Base-by-base conservation (phyloP, 2,797 vertebrate species). In the Loriculus beryllinus region DNA sequence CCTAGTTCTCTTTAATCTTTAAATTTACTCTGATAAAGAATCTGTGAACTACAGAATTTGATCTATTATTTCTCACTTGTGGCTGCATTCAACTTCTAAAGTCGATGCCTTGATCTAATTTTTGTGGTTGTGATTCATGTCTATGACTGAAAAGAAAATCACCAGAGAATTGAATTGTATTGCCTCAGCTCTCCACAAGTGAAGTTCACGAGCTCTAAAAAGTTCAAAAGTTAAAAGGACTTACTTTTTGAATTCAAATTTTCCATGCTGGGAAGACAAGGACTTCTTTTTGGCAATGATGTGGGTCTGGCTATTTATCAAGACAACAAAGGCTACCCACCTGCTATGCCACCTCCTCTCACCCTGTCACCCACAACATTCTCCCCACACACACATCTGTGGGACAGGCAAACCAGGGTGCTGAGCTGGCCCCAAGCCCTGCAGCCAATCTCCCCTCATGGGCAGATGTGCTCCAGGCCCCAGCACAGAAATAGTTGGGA, bases 301-400 rank as follows among this genome's bases (percentile, higher is more conserved):
- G 13, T 35, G 49, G 42, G 15, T 17, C 10, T 71, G 26, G 57
- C 64, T 40, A 9, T 17, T 33, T 39, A 43, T 63, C 21, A 35
- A 52, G 60, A 47, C 17, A 59, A 39, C 8, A 33, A 35, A 43
- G 33, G 11, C 29, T 39, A 39, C 33, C 33, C 25, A 14, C 21
- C n/a, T 0, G 1, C 39, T 45, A 40, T 8, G 21, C 14, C 72
- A 52, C 47, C 48, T 48, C 33, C 28, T 43, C 22, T 33, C 20
- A 70, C 16, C 28, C 12, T 39, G 15, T 33, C 20, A 70, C 20
- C 20, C 12, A 5, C 2, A 14, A 28, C 28, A 49, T 23, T 56
- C 17, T 79, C 31, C 21, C 45, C 19, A 3, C 4, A 1, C 0
- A 2, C 31, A 21, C 8, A 26, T 14, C 28, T 23, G 29, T 56